A percentile compares a stretch with the other conserved stretches of the same genome.
Evolutionary conservation across 2,113 vertebrate genomes (phyloP).

Genomic region (Lycaon pictus): DNA sequence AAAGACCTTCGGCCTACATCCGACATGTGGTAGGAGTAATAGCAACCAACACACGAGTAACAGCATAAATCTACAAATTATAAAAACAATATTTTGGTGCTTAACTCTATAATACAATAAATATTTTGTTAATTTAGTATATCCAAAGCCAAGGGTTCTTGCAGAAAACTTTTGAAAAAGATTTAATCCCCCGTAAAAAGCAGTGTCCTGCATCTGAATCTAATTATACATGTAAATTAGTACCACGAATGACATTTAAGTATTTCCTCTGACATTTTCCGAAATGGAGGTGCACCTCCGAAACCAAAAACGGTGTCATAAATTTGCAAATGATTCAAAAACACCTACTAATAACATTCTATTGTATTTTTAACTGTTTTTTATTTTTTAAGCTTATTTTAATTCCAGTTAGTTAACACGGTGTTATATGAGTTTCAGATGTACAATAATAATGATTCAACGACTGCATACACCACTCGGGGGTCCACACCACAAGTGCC

Average conservation of each 20-base stretch:
- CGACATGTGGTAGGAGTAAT: not conserved
- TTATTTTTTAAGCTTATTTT: not conserved
- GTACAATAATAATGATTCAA: not conserved
- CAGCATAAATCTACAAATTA: not conserved
- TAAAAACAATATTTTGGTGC: not conserved
- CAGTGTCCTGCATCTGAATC: not conserved
- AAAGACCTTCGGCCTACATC: not conserved
- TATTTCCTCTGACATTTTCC: not conserved
- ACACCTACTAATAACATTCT: not conserved
- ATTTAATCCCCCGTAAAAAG: not conserved
- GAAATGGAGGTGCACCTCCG: not conserved
- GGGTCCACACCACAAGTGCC: not conserved
- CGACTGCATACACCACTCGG: not conserved
- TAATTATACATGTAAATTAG: not conserved
- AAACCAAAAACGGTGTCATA: not conserved
- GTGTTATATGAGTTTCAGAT: not conserved
- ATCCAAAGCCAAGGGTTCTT: not conserved
- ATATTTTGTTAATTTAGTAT: not conserved
- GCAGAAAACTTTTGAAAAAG: not conserved
- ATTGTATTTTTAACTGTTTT: not conserved
- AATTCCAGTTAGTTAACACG: not conserved
- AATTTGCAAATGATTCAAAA: slow-evolving; percentile 21
- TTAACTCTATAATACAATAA: not conserved
- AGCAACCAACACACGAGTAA: not conserved
- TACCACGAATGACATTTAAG: not conserved